phyloP scores from a whole-genome alignment of 2,113 vertebrate species.

The Phainopepla nitens region DNA sequence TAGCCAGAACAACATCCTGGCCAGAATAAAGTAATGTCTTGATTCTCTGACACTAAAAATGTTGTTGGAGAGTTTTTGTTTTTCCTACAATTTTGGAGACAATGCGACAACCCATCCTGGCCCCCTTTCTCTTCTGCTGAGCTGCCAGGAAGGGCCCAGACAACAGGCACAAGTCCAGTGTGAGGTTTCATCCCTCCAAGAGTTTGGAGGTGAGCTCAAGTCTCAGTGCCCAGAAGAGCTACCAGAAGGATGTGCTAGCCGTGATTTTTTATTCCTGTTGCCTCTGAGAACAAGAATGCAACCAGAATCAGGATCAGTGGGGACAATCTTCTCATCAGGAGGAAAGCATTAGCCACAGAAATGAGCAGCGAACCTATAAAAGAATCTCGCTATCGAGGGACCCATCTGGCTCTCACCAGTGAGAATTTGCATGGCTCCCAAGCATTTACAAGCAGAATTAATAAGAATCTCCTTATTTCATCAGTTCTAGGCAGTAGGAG shows the following conservation, averaged over 20 bases:
- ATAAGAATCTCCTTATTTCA: neutral
- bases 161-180: accelerated
- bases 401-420: neutral
- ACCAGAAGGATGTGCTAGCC: neutral
- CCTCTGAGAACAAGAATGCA: neutral
- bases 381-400: neutral
- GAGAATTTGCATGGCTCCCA: neutral
- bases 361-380: neutral
- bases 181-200: neutral
- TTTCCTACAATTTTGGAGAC: neutral
- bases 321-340: neutral
- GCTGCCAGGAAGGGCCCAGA: neutral
- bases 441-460: conserved; percentile 18
- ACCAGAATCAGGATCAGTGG: neutral
- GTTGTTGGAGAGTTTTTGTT: neutral
- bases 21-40: neutral
- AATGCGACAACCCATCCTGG: neutral
- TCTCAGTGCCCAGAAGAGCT: neutral
- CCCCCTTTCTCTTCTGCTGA: neutral
- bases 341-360: neutral
- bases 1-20: neutral
- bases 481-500: neutral
- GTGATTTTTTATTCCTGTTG: neutral
- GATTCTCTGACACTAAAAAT: neutral
- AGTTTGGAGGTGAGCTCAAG: neutral